Conservation (phyloP, 1,140 invertebrate genomes). For the Drosophila albomicans region DNA sequence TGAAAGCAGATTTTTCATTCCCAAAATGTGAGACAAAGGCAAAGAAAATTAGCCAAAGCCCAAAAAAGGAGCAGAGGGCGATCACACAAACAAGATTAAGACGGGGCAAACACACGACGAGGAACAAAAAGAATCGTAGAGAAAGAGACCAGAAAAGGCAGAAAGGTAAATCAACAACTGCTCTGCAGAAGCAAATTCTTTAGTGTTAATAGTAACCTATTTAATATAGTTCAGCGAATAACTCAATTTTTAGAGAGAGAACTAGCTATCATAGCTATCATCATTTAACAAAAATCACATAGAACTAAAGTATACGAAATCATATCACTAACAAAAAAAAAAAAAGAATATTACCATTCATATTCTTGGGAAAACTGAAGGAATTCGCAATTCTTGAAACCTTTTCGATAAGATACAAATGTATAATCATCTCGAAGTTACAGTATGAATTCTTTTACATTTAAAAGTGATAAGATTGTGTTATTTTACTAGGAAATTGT, state of each 20-base stretch:
- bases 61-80: slow-evolving; percentile 72
- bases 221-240: neutral
- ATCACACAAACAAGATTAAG: slow-evolving; percentile 79
- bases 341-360: neutral
- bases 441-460: neutral
- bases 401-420: neutral
- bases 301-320: too few species aligned
- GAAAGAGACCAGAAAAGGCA: slow-evolving; percentile 10
- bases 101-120: slow-evolving; percentile 34
- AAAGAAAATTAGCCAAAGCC: slow-evolving; percentile 75
- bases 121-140: neutral
- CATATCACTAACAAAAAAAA: too few species aligned
- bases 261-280: neutral
- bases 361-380: neutral
- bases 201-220: neutral
- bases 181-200: neutral
- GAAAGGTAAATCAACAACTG: slow-evolving; percentile 17
- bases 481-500: neutral
- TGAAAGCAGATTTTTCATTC: slow-evolving; percentile 39
- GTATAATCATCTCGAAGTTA: neutral
- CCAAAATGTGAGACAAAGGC: slow-evolving; percentile 52
- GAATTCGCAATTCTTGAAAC: neutral
- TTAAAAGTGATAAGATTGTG: neutral
- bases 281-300: neutral
- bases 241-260: neutral